Base-by-base conservation (phyloP, 2,888 invertebrate genomes). In the Plebejus anna region DNA sequence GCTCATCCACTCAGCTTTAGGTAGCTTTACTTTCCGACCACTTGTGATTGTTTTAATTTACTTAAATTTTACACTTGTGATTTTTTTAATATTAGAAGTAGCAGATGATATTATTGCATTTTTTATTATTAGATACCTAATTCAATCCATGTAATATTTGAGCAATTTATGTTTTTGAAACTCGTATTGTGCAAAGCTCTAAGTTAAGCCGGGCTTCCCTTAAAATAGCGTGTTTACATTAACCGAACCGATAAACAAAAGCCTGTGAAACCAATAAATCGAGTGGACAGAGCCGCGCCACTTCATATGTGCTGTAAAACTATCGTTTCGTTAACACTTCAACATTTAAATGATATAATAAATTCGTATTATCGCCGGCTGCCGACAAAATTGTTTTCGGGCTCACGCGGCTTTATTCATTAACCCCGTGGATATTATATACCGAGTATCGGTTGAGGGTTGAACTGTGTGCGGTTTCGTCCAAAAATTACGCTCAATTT, bases 341-440 rank as follows among this genome's bases (percentile, higher is more conserved):
- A 87, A 87, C 88, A 86, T 89, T 90, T 89, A 90, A 90, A 91
- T 89, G 90, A 91, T 90, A 91, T 88, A 89, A 90, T 92, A 91
- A 91, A 91, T 91, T 89, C 83, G 85, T 84, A 90, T 91, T 90
- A 91, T 89, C 91, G 84, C 87, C 84, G 84, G 84, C 86, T 83
- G 83, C 86, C 84, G 84, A 86, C 88, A 84, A 89, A 90, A 91
- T 91, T 90, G 90, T 90, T 91, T 91, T 89, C 87, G 82, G 84
- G 81, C 85, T 83, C 85, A 84, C 84, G 81, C 83, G 86, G 86
- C 83, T 89, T 88, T 87, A 90, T 91, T 90, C 89, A 90, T 89
- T 90, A 89, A 88, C 88, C 83, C 79, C 80, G 82, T 84, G 86
- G 83, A 86, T 87, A 86, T 86, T 85, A 83, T 86, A 84, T 84